Evolutionary conservation across 1,140 invertebrate genomes (phyloP).

Genomic region (Leptestheria dahalacensis): DNA sequence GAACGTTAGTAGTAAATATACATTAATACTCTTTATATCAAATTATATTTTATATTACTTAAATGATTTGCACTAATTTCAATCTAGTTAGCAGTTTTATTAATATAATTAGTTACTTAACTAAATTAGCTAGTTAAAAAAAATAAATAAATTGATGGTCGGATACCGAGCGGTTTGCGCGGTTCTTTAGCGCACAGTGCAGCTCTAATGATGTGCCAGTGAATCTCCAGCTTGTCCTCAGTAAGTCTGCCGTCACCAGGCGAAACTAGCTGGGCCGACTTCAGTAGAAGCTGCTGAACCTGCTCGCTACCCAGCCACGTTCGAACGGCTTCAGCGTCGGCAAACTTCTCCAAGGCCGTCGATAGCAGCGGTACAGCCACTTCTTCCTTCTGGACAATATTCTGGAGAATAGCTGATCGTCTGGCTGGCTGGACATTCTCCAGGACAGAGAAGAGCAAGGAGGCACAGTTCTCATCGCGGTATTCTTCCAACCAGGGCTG

Average conservation of each 20-base stretch:
- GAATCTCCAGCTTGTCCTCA: not conserved
- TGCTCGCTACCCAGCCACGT: not conserved
- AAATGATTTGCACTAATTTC: no score
- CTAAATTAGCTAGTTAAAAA: no score
- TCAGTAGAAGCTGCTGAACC: not conserved
- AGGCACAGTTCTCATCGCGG: slow-evolving; percentile 1
- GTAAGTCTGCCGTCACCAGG: not conserved
- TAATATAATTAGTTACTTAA: no score
- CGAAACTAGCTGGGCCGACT: not conserved
- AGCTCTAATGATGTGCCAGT: not conserved
- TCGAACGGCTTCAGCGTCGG: not conserved
- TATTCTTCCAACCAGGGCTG: not conserved
- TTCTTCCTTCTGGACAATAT: not conserved
- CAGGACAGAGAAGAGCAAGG: not conserved
- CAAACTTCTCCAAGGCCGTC: not conserved
- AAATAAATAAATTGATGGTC: not conserved
- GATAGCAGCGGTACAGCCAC: not conserved
- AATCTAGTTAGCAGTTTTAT: no score
- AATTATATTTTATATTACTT: no score
- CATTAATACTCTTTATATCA: no score
- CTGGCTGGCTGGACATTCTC: not conserved
- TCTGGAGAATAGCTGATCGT: not conserved
- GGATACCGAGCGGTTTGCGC: not conserved
- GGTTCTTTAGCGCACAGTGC: not conserved
- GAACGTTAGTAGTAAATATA: no score